phyloP scores from a whole-genome alignment of 2,113 vertebrate genomes.

The human (Homo sapiens) region GRCh38 chr13:113933501-113934000 shows the following conservation, averaged over 20 bases:
- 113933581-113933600: not conserved
- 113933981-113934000: not conserved
- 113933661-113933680: not conserved
- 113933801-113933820: rapidly evolving
- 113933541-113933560: not conserved
- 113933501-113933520: not conserved
- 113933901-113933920: rapidly evolving
- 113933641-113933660: too few relatives aligned
- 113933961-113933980: not conserved
- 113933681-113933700: not conserved
- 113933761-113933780: not conserved
- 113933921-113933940: rapidly evolving
- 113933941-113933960: rapidly evolving
- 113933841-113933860: not conserved
- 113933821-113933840: too few relatives aligned
- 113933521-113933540: not conserved
- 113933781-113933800: not conserved
- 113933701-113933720: not conserved
- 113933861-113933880: too few relatives aligned
- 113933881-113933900: rapidly evolving
- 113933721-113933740: not conserved
- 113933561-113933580: not conserved
- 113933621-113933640: not conserved
- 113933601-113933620: rapidly evolving
- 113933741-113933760: not conserved